Conservation (phyloP, 1,140 invertebrate genomes). For the Ips typographus region DNA sequence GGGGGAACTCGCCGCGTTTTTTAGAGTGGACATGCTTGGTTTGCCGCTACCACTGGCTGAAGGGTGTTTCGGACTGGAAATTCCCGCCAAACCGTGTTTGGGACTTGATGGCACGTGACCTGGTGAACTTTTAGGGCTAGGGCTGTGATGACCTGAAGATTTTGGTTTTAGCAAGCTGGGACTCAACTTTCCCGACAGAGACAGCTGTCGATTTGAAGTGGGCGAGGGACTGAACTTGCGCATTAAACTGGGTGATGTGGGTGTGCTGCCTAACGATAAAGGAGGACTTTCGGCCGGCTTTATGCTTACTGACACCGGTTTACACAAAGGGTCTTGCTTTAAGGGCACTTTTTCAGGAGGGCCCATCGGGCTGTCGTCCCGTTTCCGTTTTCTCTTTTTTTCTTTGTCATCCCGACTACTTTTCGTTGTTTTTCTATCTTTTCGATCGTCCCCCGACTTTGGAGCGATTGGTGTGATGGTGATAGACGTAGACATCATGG, state of each 20-base stretch:
- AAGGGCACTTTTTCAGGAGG: constrained; percentile 77
- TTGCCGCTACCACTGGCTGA: constrained; percentile 73
- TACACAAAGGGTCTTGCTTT: constrained; percentile 70
- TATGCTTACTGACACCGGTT: constrained; percentile 72
- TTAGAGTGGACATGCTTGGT: constrained; percentile 84
- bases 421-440: constrained; percentile 64
- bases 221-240: constrained; percentile 71
- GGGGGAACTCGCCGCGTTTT: constrained; percentile 71
- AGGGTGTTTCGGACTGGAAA: constrained; percentile 67
- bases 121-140: constrained; percentile 73
- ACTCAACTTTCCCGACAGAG: constrained; percentile 57
- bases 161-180: constrained; percentile 59
- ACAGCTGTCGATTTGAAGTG: constrained; percentile 57
- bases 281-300: constrained; percentile 70
- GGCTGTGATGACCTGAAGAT: constrained; percentile 61
- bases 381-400: constrained; percentile 76
- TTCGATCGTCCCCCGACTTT: constrained; percentile 61
- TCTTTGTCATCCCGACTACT: constrained; percentile 63
- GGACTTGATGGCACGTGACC: constrained; percentile 70
- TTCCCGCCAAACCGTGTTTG: constrained; percentile 58
- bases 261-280: constrained; percentile 54
- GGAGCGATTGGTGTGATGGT: constrained; percentile 78
- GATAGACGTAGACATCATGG: constrained; percentile 72
- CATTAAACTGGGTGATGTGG: constrained; percentile 64
- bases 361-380: constrained; percentile 78